A percentile compares a stretch with the other conserved stretches of the same genome.
phyloP scores from a whole-genome alignment of 2,113 vertebrate genomes.

The Pterocles gutturalis region DNA sequence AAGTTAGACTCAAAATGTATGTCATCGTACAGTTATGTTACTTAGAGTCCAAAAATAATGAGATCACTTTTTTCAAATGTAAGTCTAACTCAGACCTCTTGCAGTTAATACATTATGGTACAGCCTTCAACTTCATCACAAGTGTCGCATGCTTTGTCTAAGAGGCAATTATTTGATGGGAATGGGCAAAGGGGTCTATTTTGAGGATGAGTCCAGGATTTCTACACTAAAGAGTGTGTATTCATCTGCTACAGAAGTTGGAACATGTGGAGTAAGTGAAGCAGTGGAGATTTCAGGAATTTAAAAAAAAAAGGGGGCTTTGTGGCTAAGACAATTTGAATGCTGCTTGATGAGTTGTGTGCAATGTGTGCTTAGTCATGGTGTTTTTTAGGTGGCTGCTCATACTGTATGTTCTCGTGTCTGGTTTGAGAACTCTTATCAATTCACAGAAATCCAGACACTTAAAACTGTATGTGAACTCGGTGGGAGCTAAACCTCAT shows the following conservation, averaged over 20 bases:
- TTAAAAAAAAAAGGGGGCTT: neutral
- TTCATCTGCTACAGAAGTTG: neutral
- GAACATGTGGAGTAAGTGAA: neutral
- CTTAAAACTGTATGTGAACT: neutral
- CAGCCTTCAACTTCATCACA: neutral
- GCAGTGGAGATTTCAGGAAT: neutral
- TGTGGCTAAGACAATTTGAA: neutral
- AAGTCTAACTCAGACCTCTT: neutral
- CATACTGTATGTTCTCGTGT: neutral
- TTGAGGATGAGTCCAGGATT: neutral
- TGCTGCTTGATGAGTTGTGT: neutral
- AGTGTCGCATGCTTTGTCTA: neutral
- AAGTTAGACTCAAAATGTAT: neutral
- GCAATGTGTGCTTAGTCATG: neutral
- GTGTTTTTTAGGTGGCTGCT: neutral
- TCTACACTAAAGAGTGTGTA: neutral
- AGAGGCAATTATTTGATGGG: neutral
- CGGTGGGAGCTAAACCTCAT: neutral
- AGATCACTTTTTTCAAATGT: neutral
- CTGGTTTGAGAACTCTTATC: neutral
- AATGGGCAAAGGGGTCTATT: neutral
- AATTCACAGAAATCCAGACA: neutral
- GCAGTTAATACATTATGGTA: neutral
- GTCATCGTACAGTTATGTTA: neutral
- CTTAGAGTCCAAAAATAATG: neutral